These are phyloP conservation scores for Pollenia angustigena DNA, from an alignment of 2,888 invertebrate genomes.

Conservation along the genomic window DNA sequence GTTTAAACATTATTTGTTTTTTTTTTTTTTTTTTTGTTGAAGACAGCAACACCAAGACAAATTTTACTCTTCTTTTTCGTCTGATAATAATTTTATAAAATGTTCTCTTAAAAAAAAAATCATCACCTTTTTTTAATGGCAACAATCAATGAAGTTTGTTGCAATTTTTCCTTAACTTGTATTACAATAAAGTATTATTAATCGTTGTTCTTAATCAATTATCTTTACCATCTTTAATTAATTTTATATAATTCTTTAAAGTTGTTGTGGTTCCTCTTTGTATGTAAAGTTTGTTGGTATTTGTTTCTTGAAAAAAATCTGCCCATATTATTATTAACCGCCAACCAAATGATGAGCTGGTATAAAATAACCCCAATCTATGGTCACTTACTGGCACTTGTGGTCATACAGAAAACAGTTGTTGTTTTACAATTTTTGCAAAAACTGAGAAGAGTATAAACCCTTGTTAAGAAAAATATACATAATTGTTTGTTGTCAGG, in stretches of 20 bases:
- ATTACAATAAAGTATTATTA: constrained; percentile 81
- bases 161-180: constrained; percentile 25
- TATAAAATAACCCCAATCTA: constrained; percentile 28
- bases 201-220: constrained; percentile 84
- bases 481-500: constrained; percentile 58
- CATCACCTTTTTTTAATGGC: constrained; percentile 46
- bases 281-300: constrained; percentile 28
- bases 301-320: constrained; percentile 24
- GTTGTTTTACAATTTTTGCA: constrained; percentile 6
- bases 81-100: constrained; percentile 29
- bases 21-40: too few relatives aligned
- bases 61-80: background rate
- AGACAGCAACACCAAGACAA: too few relatives aligned
- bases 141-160: constrained; percentile 33
- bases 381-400: constrained; percentile 12
- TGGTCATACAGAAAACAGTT: constrained; percentile 17
- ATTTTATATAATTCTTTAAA: constrained; percentile 80
- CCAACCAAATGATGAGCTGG: constrained; percentile 51
- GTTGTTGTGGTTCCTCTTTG: constrained; percentile 41
- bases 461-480: constrained; percentile 39
- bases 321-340: constrained; percentile 54
- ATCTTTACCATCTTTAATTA: constrained; percentile 85
- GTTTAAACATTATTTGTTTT: too few relatives aligned
- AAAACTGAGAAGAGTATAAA: constrained; percentile 23
- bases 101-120: constrained; percentile 32